phyloP scores from a whole-genome alignment of 2,797 vertebrate genomes.

The Saxicola maurus region DNA sequence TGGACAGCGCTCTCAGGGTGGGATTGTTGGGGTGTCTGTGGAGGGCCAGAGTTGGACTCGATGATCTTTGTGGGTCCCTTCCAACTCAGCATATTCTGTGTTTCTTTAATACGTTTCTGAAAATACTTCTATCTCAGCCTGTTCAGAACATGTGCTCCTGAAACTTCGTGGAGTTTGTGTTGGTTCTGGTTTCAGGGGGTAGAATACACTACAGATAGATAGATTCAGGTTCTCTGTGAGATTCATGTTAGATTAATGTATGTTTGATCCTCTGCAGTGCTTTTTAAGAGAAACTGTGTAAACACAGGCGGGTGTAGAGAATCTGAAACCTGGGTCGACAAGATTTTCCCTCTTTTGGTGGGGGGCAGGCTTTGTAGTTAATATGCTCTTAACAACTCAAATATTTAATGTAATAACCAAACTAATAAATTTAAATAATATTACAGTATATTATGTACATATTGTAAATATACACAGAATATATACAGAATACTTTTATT shows the following conservation, averaged over 20 bases:
- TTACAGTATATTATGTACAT: neutral
- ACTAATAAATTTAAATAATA: neutral
- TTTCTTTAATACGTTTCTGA: neutral
- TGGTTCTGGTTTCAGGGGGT: neutral
- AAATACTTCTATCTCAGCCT: neutral
- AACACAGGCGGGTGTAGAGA: neutral
- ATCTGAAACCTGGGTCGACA: neutral
- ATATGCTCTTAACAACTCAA: neutral
- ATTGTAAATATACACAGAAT: neutral
- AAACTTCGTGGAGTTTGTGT: neutral
- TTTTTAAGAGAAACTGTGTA: neutral
- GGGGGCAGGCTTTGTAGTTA: too few species aligned
- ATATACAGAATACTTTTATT: neutral
- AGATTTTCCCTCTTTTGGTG: neutral
- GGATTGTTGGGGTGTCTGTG: fast-evolving
- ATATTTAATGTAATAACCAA: neutral
- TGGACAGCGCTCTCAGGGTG: neutral
- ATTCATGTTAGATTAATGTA: neutral
- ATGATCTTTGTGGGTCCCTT: fast-evolving
- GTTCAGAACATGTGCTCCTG: neutral
- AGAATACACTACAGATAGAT: neutral
- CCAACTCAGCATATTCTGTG: neutral
- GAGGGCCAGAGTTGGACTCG: fast-evolving
- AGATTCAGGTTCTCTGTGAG: neutral
- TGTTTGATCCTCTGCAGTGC: neutral